phyloP scores from a whole-genome alignment of 2,113 vertebrate genomes.

The Isichthys henryi region DNA sequence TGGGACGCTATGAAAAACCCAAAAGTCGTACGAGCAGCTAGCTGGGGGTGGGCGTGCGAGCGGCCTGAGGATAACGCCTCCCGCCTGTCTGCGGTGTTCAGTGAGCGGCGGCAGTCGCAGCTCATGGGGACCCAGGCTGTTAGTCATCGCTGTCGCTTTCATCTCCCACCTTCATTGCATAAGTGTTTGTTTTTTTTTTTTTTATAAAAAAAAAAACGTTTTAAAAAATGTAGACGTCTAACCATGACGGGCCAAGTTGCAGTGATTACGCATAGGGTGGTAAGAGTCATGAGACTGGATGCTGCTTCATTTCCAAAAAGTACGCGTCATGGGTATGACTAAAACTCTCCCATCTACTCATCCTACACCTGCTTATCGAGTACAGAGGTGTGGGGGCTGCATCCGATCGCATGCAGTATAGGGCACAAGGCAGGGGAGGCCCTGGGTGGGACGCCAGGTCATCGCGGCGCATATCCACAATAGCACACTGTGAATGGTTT shows the following conservation, averaged over 20 bases:
- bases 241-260: background rate
- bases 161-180: background rate
- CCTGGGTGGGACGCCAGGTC: background rate
- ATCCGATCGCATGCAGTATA: background rate
- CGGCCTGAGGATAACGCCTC: no score
- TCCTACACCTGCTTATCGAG: background rate
- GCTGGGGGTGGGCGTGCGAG: background rate
- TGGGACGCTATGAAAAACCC: background rate
- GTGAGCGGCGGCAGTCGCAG: background rate
- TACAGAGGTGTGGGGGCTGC: background rate
- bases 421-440: background rate
- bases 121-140: background rate
- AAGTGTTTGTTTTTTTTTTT: background rate
- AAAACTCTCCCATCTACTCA: background rate
- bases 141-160: background rate
- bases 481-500: background rate
- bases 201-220: background rate
- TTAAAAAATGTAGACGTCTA: background rate
- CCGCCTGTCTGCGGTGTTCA: background rate
- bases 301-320: background rate
- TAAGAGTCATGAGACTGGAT: background rate
- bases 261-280: background rate
- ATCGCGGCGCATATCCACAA: background rate
- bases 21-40: background rate
- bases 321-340: background rate